These are phyloP conservation scores for Hyppa rectilinea DNA, from an alignment of 2,888 invertebrate species.

Conservation along the genomic window DNA sequence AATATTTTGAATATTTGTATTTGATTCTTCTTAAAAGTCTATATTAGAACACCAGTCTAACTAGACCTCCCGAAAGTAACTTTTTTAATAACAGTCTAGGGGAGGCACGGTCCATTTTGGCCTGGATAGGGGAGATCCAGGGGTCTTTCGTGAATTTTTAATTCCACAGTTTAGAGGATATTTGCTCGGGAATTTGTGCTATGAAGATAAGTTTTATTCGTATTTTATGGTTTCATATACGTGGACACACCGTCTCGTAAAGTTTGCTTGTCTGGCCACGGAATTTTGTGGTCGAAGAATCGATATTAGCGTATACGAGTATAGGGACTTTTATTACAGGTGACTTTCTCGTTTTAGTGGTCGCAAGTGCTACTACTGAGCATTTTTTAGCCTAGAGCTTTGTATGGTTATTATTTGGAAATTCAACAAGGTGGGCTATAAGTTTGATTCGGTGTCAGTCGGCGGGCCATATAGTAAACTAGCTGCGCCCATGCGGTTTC, in stretches of 20 bases:
- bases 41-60: slow-evolving; percentile 70
- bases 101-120: slow-evolving; percentile 18
- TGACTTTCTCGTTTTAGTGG: too few species aligned
- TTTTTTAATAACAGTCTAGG: slow-evolving; percentile 55
- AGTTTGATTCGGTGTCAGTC: too few species aligned
- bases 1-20: slow-evolving; percentile 88
- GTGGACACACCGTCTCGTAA: slow-evolving; percentile 46
- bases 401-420: too few species aligned
- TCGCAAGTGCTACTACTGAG: too few species aligned
- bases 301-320: slow-evolving; percentile 17
- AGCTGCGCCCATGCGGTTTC: too few species aligned
- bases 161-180: slow-evolving; percentile 78
- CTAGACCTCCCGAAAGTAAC: slow-evolving; percentile 62
- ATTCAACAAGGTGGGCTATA: too few species aligned
- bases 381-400: too few species aligned
- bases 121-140: slow-evolving; percentile 38
- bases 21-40: slow-evolving; percentile 79
- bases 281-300: slow-evolving; percentile 31
- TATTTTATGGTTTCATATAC: slow-evolving; percentile 57
- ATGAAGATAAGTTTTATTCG: slow-evolving; percentile 68
- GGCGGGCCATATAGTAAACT: too few species aligned
- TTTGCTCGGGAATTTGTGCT: slow-evolving; percentile 78
- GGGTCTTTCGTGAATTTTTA: slow-evolving; percentile 76
- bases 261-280: slow-evolving; percentile 34
- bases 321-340: slow-evolving; percentile 16